Evolutionary conservation across 2,797 vertebrate genomes (phyloP).

Genomic region (Heliangelus exortis): DNA sequence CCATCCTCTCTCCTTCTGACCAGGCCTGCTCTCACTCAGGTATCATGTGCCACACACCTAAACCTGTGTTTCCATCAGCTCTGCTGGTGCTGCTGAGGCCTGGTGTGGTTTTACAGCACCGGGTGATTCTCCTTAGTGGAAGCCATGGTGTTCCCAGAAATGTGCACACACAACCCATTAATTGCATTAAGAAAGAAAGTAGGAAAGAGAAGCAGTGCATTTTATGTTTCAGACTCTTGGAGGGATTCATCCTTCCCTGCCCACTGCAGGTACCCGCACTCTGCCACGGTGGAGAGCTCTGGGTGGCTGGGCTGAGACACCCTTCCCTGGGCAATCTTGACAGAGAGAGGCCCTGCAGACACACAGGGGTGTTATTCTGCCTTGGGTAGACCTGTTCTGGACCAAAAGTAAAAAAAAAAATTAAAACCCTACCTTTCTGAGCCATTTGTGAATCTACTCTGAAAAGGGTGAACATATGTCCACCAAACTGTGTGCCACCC

Average conservation of each 20-base stretch:
- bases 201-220: neutral
- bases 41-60: neutral
- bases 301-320: neutral
- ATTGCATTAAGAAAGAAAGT: neutral
- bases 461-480: neutral
- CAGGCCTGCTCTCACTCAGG: neutral
- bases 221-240: neutral
- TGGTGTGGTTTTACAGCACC: neutral
- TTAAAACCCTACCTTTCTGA: neutral
- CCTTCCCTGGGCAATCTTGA: neutral
- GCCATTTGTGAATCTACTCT: neutral
- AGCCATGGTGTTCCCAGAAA: neutral
- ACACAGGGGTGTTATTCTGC: neutral
- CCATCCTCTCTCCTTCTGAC: neutral
- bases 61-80: neutral
- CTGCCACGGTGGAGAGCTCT: neutral
- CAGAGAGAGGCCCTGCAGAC: neutral
- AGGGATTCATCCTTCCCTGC: neutral
- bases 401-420: neutral
- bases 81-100: neutral
- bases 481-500: neutral
- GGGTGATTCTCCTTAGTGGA: neutral
- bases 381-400: neutral
- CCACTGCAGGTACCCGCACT: neutral
- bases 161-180: rapidly evolving